These are phyloP conservation scores for Chrysemys picta DNA, from an alignment of 2,113 vertebrate genomes.

Conservation along the genomic window DNA sequence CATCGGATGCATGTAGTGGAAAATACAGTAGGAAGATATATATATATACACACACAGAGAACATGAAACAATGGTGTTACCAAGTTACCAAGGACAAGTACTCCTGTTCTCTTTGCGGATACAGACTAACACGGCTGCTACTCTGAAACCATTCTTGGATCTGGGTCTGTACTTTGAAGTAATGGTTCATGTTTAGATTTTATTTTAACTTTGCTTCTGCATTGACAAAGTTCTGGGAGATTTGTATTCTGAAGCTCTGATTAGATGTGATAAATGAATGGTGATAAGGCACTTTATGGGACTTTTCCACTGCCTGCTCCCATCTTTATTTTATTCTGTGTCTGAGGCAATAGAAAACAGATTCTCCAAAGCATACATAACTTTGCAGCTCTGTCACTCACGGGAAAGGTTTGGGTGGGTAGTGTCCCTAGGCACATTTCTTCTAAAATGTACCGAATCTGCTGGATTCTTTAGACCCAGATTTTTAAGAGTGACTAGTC, in stretches of 20 bases:
- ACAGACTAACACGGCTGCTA: too few relatives aligned
- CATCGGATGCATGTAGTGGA: too few relatives aligned
- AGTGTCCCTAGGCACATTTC: background rate
- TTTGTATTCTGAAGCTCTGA: background rate
- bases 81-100: too few relatives aligned
- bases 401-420: background rate
- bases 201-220: background rate
- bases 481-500: background rate
- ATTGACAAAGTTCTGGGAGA: background rate
- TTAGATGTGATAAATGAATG: background rate
- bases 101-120: too few relatives aligned
- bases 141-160: background rate
- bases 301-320: background rate
- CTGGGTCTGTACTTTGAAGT: background rate
- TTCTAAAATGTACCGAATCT: background rate
- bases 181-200: background rate
- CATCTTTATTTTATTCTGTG: background rate
- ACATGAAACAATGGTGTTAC: too few relatives aligned
- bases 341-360: background rate
- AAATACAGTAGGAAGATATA: too few relatives aligned
- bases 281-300: background rate
- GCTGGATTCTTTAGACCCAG: background rate
- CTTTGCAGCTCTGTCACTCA: background rate
- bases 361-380: background rate
- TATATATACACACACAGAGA: too few relatives aligned